Evolutionary conservation across 2,113 vertebrate species (phyloP), one percentile per base, ranked within the genome.

Genomic region (Takifugu flavidus): DNA sequence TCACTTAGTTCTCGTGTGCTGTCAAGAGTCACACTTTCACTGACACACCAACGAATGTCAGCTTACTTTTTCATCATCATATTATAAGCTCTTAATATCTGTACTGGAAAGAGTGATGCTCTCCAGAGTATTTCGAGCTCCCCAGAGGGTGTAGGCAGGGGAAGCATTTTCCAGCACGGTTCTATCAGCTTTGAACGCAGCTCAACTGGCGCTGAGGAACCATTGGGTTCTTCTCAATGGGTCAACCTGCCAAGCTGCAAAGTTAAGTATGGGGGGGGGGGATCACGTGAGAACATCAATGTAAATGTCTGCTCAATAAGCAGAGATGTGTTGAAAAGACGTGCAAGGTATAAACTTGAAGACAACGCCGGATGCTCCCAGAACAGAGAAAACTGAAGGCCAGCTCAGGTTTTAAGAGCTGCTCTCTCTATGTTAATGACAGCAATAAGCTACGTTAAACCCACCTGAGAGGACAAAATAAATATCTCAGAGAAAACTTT

Each of bases 281-380:
- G 49, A 55, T 63, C 47, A 34, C 8, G 6, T 26, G 1, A 27
- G 46, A 53, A 57, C 68, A 49, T 79, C 62, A 72, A 82, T 82
- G 83, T 85, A 86, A 87, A 87, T 82, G 72, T 82, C 74, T 79
- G 82, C 74, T 73, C 69, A 67, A 73, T 61, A 79, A 75, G 68
- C 75, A 74, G 82, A 87, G 86, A 82, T 70, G 66, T 78, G 85
- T 86, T 86, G 78, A 83, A 13, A 87, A 88, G 79, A 85, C 79
- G 77, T 78, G 77, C 25, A 77, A 87, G 77, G 80, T 86, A 70
- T 75, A 75, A 85, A 80, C 82, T 74, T 47, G 88, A 87, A 84
- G 86, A 89, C 86, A 90, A 79, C 74, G 68, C 65, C 68, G 63
- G 87, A 78, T 65, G 59, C 69, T 67, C 50, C 46, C 20, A 42